Evolutionary conservation across 1,140 invertebrate species (phyloP), one percentile per base, ranked within the genome.

Genomic region (Gonioctena quinquepunctata): DNA sequence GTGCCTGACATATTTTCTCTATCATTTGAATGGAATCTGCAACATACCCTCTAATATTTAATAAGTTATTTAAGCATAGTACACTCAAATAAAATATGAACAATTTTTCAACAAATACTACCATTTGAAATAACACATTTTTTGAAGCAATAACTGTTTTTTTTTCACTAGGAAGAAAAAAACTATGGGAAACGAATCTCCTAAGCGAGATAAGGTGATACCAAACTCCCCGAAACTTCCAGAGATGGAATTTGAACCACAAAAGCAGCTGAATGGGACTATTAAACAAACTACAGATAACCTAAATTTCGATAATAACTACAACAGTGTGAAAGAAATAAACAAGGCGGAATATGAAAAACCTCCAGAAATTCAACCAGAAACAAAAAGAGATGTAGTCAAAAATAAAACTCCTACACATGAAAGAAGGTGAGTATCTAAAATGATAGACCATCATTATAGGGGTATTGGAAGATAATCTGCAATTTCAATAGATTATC

Each of bases 251-350:
- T 21, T 42, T 16, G 64, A 65, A 50, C 23, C 27, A n/a, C 63
- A 49, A 60, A 67, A 68, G 23, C 73, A 76, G 52, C 11, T 64
- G 1, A 77, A 76, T 48, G 74, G 70, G 25, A 69, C 56, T 1
- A 13, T 68, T 2, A 72, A 64, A 33, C 62, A 61, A 28, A 67
- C 19, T 2, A 28, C 18, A 5, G 64, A 50, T 2, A 69, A 59
- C 13, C 4, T 59, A 6, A 70, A 72, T n/a, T 6, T 75, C 0
- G 77, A 79, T 23, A 76, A 60, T 27, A 79, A 77, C 28, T 74
- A 72, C 28, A 79, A 74, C 60, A 74, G 64, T 27, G 61, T 75
- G 1, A 71, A 76, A 48, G 72, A 77, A 28, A 69, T 50, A 13
- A 48, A 62, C 27, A 73, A 73, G 33, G 49, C 65, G 16, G 65